Evolutionary conservation across 1,140 invertebrate genomes (phyloP), one percentile per base, ranked within the genome.

Genomic region (Lepidurus packardi): DNA sequence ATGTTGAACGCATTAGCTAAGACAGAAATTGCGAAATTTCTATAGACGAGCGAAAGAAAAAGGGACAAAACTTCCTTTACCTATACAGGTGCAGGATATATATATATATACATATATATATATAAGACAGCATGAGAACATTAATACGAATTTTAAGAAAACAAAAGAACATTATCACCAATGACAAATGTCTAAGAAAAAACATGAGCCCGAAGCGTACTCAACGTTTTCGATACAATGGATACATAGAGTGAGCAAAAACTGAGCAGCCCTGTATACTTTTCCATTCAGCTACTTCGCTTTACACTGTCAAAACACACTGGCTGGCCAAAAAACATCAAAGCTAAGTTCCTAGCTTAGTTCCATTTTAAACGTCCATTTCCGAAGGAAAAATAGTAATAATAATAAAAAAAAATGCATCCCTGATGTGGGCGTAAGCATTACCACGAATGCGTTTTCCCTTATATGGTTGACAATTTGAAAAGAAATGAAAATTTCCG

Each of bases 191-290:
- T 34, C 2, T 34, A 3, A 34, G 3, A 4, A 34, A 4, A 34
- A 34, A 34, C 34, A 34, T 34, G 34, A 34, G 34, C 34, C 3
- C 34, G 34, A 34, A 34, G 34, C 34, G 34, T 34, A 34, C 34
- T 34, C 34, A 4, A 34, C 34, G 3, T 34, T 34, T 34, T 34
- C 34, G 34, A 9, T 65, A 65, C 53, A 65, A 1, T 11, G 13
- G 13, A 65, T 13, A 65, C 53, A 65, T 16, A 13, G 8, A 65
- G 21, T 65, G 53, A 65, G 53, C 53, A 65, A 65, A 65, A 65
- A 65, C 53, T 65, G 53, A 65, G 53, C 53, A 65, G 53, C 53
- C 53, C 53, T 65, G 53, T 65, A 65, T 65, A 65, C 53, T 65
- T 65, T 65, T 65, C 53, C 53, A 16, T 65, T 65, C 53, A 65